Conservation (phyloP, 2,888 invertebrate genomes). For the Oeneis ivallda region DNA sequence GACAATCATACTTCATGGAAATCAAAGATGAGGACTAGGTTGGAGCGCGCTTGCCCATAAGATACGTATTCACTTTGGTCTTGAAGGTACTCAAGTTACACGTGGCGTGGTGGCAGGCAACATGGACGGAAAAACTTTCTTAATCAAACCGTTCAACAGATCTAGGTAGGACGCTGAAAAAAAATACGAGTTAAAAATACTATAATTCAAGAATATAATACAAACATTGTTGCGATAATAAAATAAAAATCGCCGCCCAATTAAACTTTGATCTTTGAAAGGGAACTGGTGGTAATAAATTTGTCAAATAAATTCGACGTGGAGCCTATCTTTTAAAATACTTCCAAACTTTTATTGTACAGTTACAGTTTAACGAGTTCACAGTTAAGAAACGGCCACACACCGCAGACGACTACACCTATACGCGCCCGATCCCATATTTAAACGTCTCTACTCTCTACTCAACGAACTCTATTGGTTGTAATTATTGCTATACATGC, state of each 20-base stretch:
- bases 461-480: neutral
- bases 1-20: no score
- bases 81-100: no score
- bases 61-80: no score
- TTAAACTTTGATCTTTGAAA: slow-evolving; percentile 34
- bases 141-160: neutral
- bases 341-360: slow-evolving; percentile 32
- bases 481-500: no score
- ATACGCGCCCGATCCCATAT: neutral
- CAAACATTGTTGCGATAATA: slow-evolving; percentile 29
- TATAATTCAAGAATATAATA: slow-evolving; percentile 17
- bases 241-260: slow-evolving; percentile 33
- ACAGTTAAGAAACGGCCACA: neutral
- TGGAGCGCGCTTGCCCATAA: no score
- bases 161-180: neutral
- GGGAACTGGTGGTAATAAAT: slow-evolving; percentile 31
- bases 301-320: slow-evolving; percentile 33
- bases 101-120: no score
- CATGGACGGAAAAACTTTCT: neutral
- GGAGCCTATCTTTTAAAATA: slow-evolving; percentile 11
- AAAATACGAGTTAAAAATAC: slow-evolving; percentile 13
- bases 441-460: no score
- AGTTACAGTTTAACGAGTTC: slow-evolving; percentile 1
- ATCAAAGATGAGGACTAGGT: no score
- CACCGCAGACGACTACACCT: neutral